Evolutionary conservation across 2,888 invertebrate genomes (phyloP).

Genomic region (Ichneumon xanthorius): DNA sequence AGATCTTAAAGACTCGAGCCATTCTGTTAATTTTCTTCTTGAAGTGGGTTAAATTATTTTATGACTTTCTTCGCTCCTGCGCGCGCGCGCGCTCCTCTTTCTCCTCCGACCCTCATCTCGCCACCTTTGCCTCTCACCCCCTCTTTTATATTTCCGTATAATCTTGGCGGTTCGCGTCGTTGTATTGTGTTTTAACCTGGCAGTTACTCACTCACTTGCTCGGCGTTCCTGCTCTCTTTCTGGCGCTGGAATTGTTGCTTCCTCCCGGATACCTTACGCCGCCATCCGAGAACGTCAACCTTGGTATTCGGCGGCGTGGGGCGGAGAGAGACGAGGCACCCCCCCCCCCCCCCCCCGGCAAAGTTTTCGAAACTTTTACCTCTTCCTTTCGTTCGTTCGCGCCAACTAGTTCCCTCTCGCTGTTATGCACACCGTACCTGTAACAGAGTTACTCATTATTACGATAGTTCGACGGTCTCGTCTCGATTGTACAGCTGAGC

Average conservation of each 20-base stretch:
- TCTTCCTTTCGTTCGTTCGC: conserved; percentile 57
- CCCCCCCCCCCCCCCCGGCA: background rate
- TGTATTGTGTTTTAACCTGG: conserved; percentile 64
- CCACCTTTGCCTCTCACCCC: conserved; percentile 23
- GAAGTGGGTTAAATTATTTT: conserved; percentile 84
- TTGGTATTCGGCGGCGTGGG: conserved; percentile 61
- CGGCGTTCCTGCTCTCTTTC: conserved; percentile 41
- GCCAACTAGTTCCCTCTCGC: conserved; percentile 26
- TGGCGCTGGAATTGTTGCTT: conserved; percentile 23
- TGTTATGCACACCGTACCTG: conserved; percentile 32
- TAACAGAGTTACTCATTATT: conserved; percentile 46
- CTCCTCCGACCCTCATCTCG: conserved; percentile 28
- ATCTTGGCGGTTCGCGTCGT: conserved; percentile 60
- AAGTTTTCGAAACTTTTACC: conserved; percentile 66
- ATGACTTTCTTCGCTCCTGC: conserved; percentile 75
- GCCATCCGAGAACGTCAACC: conserved; percentile 55
- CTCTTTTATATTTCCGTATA: conserved; percentile 55
- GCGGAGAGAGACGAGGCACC: conserved; percentile 5
- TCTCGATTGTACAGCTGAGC: background rate
- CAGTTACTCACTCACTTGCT: conserved; percentile 49
- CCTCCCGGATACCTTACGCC: conserved; percentile 6
- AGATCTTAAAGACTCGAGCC: conserved; percentile 84
- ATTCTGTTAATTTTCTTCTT: conserved; percentile 84
- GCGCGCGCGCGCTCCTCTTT: conserved; percentile 41
- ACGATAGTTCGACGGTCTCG: conserved; percentile 15